Base-by-base conservation (phyloP, 2,888 invertebrate species). In the Sarcophaga caerulescens region DNA sequence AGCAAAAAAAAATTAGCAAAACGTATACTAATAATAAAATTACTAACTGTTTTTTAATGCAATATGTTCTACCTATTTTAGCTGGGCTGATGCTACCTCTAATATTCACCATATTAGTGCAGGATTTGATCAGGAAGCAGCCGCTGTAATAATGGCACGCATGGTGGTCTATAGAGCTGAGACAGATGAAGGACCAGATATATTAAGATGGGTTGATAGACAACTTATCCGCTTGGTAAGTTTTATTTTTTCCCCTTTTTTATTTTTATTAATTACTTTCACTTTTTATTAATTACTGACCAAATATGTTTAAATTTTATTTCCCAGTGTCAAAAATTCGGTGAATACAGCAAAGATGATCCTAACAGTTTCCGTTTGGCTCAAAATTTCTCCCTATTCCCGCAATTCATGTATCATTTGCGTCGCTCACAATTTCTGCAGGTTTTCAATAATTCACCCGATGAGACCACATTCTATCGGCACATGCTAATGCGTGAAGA, bases 341-440 rank as follows among this genome's bases (percentile, higher is more conserved):
- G 99, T 79, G 99, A 99, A 92, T 99, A 98, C 93, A 96, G 96
- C 90, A 99, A 99, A 92, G 99, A 99, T 92, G 99, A 99, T 93
- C 98, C 99, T 19, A 97, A 97, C 92, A 98, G 98, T 89, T 99
- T 99, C 94, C 95, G 99, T 74, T 95, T 99, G 85, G 96, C 97
- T 3, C 99, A 99, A 92, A 99, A 99, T 94, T 99, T 99, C 94
- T 98, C 98, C 84, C 94, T 99, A 83, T 99, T 99, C 94, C 99
- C 99, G 65, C 99, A 99, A 94, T 99, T 99, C 93, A 99, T 99
- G 99, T 99, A 99, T 94, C 99, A 99, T 92, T 94, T 99, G 90
- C 95, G 99, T 65, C 95, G 99, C 89, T 99, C 99, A 44, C 99
- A 99, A 94, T 99, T 99, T 94, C 95, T 99, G 88, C 99, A 99